Evolutionary conservation across 35 echinoderm and acorn worm genomes (phyloP), one percentile per base, ranked within the genome.

Genomic region (Patiria miniata): DNA sequence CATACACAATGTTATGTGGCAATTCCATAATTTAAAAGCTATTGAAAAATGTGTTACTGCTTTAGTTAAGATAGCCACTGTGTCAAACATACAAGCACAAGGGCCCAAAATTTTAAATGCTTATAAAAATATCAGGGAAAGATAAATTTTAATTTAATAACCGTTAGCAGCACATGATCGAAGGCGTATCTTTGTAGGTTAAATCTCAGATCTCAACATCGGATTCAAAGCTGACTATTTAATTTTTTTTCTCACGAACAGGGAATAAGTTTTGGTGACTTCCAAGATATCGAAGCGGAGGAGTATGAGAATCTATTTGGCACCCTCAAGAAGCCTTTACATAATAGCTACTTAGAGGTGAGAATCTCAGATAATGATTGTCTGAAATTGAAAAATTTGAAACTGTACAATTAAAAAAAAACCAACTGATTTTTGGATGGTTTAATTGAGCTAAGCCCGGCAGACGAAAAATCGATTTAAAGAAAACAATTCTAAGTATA

Each of bases 261-360:
- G 87, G 87, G 80, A 39, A 23, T 90, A 37, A 90, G 56, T n/a
- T 90, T 90, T 83, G 87, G 87, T 37, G 87, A 90, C 80, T 90
- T 90, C 40, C 59, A 80, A 61, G 78, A 39, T 30, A 59, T 90
- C 21, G 52, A 54, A 37, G 81, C 37, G 23, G 79, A 82, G 19
- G 87, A 90, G 30, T 90, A 90, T 55, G 51, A 83, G 34, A 80
- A 60, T 21, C 56, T 90, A 18, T 90, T 90, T 51, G 52, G 80
- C 8, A 26, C 34, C 18, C 15, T 23, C 16, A 65, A 44, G 34
- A 51, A 82, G 39, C 78, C 57, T 39, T 22, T 83, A 30, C 87
- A 90, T 32, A 53, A 79, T 42, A 57, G 32, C 8, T 85, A 21
- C 36, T 36, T 61, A 19, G 33, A 52, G 81, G 40, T 83, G 37